phyloP scores from a whole-genome alignment of 2,888 invertebrate species.

The Drosophila anomelani region DNA sequence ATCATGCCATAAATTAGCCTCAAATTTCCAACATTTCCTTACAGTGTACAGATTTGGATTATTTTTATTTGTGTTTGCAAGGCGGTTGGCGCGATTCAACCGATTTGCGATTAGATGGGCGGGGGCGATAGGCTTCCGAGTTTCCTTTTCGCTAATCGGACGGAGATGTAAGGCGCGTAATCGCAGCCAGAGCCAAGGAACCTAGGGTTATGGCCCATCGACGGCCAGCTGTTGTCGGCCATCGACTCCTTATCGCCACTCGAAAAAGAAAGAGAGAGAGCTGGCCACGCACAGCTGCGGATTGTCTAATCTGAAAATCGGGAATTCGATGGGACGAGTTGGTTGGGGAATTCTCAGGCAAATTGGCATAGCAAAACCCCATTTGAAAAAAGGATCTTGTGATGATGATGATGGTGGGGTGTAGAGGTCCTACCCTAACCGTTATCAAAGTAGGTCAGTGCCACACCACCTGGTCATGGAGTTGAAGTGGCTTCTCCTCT shows the following conservation, averaged over 20 bases:
- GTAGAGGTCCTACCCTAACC: conserved; percentile 66
- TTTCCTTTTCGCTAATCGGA: conserved; percentile 30
- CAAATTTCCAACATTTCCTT: neutral
- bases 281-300: conserved; percentile 43
- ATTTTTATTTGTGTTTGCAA: conserved; percentile 14
- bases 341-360: neutral
- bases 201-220: conserved; percentile 8
- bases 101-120: conserved; percentile 35
- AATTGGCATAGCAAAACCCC: no score
- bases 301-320: conserved; percentile 40
- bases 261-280: neutral
- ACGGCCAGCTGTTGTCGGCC: conserved; percentile 35
- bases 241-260: conserved; percentile 40
- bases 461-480: neutral
- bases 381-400: neutral
- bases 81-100: conserved; percentile 4
- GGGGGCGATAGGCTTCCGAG: conserved; percentile 37
- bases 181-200: conserved; percentile 3
- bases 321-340: neutral
- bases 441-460: conserved; percentile 60
- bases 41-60: conserved; percentile 26
- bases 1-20: neutral
- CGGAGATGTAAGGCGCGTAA: conserved; percentile 40
- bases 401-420: conserved; percentile 23
- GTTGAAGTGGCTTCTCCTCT: neutral